Conservation (phyloP, 2,113 vertebrate genomes). For the Sander lucioperca region DNA sequence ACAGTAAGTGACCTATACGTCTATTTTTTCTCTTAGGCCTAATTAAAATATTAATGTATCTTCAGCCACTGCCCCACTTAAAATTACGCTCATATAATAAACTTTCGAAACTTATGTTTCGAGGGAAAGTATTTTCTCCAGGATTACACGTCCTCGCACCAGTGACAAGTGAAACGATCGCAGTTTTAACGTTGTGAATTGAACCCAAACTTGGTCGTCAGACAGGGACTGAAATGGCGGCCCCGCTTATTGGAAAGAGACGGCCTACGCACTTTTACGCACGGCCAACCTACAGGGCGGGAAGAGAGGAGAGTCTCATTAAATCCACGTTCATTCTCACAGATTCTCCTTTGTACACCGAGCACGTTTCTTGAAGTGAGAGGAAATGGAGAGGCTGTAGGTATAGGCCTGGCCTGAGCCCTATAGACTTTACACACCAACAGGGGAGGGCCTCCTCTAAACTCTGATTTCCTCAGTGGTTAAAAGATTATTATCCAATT, state of each 20-base stretch:
- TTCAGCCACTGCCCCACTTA: not conserved
- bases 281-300: slow-evolving; percentile 49
- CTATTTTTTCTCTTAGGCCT: not conserved
- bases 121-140: too few relatives aligned
- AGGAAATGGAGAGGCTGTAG: slow-evolving; percentile 66
- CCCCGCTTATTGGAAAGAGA: slow-evolving; percentile 9
- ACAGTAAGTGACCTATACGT: not conserved
- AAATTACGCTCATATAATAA: too few relatives aligned
- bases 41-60: slow-evolving; percentile 22
- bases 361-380: slow-evolving; percentile 72
- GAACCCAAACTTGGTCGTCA: not conserved
- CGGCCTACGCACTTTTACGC: slow-evolving; percentile 60
- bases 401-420: slow-evolving; percentile 64
- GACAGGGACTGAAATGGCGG: slow-evolving; percentile 31
- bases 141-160: too few relatives aligned
- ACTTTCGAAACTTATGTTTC: too few relatives aligned
- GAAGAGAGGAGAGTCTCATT: slow-evolving; percentile 30
- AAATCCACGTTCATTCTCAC: slow-evolving; percentile 51
- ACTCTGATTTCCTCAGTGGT: slow-evolving; percentile 74
- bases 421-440: slow-evolving; percentile 57
- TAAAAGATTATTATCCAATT: slow-evolving; percentile 70
- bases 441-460: slow-evolving; percentile 65
- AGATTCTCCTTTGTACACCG: slow-evolving; percentile 61
- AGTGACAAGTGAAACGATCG: too few relatives aligned
- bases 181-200: too few relatives aligned